Percentiles rank a stretch among this genome's conserved stretches.
phyloP scores from a whole-genome alignment of 2,888 invertebrate species.

The Drosophila subsilvestris region DNA sequence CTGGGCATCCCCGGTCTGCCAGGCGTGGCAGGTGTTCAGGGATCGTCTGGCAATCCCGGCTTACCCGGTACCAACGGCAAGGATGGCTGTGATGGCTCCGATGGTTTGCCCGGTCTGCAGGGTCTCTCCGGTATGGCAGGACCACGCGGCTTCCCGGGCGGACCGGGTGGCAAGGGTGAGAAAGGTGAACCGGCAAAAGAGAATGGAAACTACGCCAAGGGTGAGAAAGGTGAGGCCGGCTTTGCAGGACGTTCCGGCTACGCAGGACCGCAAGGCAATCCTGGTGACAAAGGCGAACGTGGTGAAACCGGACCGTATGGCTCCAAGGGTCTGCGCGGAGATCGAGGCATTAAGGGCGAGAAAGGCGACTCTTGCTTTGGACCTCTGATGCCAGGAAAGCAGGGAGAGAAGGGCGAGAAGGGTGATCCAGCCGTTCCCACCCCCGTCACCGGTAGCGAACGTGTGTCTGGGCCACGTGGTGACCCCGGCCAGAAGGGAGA shows the following conservation, averaged over 20 bases:
- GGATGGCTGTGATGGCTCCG: constrained; percentile 98
- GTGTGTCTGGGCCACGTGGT: constrained; percentile 85
- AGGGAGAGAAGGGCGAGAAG: constrained; percentile 88
- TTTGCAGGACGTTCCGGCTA: constrained; percentile 81
- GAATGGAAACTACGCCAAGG: constrained; percentile 87
- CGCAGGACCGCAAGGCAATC: constrained; percentile 80
- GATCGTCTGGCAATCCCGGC: constrained; percentile 85
- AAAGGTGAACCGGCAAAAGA: constrained; percentile 91
- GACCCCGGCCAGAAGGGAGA: constrained; percentile 87
- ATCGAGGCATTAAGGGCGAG: constrained; percentile 88
- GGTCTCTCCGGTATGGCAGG: constrained; percentile 90
- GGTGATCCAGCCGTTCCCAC: constrained; percentile 82
- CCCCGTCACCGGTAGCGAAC: constrained; percentile 44
- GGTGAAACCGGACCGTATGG: constrained; percentile 83
- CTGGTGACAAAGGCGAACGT: constrained; percentile 92
- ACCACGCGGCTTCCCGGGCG: constrained; percentile 89
- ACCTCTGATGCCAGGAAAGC: constrained; percentile 84
- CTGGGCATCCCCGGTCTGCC: constrained; percentile 94
- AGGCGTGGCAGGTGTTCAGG: constrained; percentile 86
- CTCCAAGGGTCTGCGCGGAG: constrained; percentile 90
- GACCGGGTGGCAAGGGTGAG: constrained; percentile 86
- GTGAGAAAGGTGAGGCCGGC: constrained; percentile 93
- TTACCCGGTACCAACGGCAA: constrained; percentile 92
- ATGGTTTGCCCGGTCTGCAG: constrained; percentile 90
- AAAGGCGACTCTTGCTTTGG: constrained; percentile 87